Evolutionary conservation across 2,797 vertebrate genomes (phyloP), one percentile per base, ranked within the genome.

Genomic region (Nothura maculosa): DNA sequence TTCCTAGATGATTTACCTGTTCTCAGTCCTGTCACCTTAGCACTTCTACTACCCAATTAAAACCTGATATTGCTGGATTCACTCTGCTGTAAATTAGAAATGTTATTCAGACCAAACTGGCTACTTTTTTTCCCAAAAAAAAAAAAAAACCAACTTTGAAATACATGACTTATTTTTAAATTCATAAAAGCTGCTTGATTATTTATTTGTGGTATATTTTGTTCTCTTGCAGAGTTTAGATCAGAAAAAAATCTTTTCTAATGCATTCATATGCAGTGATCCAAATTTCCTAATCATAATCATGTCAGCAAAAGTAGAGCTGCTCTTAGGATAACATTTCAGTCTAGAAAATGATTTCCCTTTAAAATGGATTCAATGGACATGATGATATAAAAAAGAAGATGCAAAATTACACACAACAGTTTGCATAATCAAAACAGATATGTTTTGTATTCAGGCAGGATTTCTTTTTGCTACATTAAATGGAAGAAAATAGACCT

Each of bases 1-100:
- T 98, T 98, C 97, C 97, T 98, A 96, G 97, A 97, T 97, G 98
- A 97, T 98, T 98, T 98, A 98, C 98, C 98, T 98, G 98, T 97
- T 98, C 97, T 98, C 97, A 97, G 97, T 96, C 96, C 96, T 98
- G 97, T 97, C 98, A 98, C 97, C 98, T 98, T 95, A 91, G 94
- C 93, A 75, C 93, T 97, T 95, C 87, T 95, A 95, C 95, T 87
- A 93, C 73, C 97, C 97, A 98, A 97, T 98, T 98, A 98, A 98
- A 98, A 97, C 93, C 80, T 30, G 83, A 95, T 86, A 86, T 92
- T 95, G 66, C 88, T 88, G 81, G 95, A 97, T 97, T 97, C 89
- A 81, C 85, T 97, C 79, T 81, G 89, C 87, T 79, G 78, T 91
- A 96, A 97, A 97, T 97, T 96, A 97, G 94, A 95, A 93, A 96